A percentile compares a stretch with the other conserved stretches of the same genome.
Evolutionary conservation across 2,797 vertebrate genomes (phyloP).

Genomic region (Phoxinus dragarum): DNA sequence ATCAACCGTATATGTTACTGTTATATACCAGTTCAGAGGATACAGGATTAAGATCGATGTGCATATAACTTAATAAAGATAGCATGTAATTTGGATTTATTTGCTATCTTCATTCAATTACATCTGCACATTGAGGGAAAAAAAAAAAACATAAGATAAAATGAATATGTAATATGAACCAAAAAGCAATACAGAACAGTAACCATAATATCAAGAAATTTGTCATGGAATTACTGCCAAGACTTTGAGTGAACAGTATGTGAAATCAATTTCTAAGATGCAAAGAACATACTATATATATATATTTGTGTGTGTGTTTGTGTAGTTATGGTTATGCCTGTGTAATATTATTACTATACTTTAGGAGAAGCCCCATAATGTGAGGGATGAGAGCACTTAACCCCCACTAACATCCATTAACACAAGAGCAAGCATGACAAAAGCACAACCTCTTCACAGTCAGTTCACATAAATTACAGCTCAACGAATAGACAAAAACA

Average conservation of each 20-base stretch:
- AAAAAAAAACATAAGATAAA: neutral
- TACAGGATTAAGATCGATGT: neutral
- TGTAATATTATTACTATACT: slow-evolving; percentile 2
- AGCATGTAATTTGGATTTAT: slow-evolving; percentile 14
- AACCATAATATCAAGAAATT: neutral
- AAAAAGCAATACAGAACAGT: neutral
- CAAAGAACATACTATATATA: neutral
- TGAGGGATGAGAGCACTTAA: slow-evolving; percentile 30
- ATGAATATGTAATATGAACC: neutral
- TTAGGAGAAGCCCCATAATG: slow-evolving; percentile 1
- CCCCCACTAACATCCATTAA: slow-evolving; percentile 16
- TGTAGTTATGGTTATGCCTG: neutral
- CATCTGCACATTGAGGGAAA: slow-evolving; percentile 1
- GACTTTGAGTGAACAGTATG: no score
- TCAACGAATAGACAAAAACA: neutral
- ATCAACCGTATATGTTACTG: slow-evolving; percentile 1
- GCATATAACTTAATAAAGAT: neutral
- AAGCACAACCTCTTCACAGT: neutral
- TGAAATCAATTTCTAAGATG: neutral
- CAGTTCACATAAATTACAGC: slow-evolving; percentile 5
- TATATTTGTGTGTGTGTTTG: neutral
- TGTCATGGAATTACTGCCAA: neutral
- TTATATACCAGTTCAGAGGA: neutral
- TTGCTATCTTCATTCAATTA: slow-evolving; percentile 6
- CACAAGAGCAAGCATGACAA: slow-evolving; percentile 16